Percentiles rank a stretch among this genome's conserved stretches.
Conservation (phyloP, 1,140 invertebrate species). For the Lithobius niger region DNA sequence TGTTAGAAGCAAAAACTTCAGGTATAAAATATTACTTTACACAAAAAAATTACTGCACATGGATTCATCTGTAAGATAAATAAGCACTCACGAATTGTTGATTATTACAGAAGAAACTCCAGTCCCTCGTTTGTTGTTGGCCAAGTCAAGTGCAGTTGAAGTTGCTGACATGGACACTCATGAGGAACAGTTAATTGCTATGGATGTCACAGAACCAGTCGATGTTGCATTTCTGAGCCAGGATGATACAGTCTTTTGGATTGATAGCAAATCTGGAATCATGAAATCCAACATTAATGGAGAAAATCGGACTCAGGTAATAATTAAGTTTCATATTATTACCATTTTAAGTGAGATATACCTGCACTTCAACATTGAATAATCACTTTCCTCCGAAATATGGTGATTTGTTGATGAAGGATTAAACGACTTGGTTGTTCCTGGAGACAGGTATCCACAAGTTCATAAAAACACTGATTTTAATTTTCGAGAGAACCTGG, state of each 20-base stretch:
- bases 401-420: too few relatives aligned
- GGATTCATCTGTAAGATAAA: not conserved
- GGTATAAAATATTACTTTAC: slow-evolving; percentile 16
- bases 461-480: not conserved
- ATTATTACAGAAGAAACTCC: slow-evolving; percentile 45
- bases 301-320: slow-evolving; percentile 38
- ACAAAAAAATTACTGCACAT: too few relatives aligned
- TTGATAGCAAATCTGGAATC: slow-evolving; percentile 63
- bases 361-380: too few relatives aligned
- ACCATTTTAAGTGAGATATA: too few relatives aligned
- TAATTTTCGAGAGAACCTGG: too few relatives aligned
- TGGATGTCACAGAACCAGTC: slow-evolving; percentile 22
- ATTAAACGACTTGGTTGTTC: too few relatives aligned
- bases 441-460: too few relatives aligned
- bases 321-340: too few relatives aligned
- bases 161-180: slow-evolving; percentile 52
- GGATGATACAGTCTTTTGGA: slow-evolving; percentile 65
- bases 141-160: slow-evolving; percentile 49
- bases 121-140: slow-evolving; percentile 59
- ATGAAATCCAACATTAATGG: slow-evolving; percentile 46
- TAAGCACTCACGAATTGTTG: not conserved
- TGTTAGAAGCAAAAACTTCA: slow-evolving; percentile 41
- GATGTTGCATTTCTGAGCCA: slow-evolving; percentile 30
- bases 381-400: too few relatives aligned
- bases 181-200: slow-evolving; percentile 33